Evolutionary conservation across 2,888 invertebrate species (phyloP).

Genomic region (Plebejus argus): DNA sequence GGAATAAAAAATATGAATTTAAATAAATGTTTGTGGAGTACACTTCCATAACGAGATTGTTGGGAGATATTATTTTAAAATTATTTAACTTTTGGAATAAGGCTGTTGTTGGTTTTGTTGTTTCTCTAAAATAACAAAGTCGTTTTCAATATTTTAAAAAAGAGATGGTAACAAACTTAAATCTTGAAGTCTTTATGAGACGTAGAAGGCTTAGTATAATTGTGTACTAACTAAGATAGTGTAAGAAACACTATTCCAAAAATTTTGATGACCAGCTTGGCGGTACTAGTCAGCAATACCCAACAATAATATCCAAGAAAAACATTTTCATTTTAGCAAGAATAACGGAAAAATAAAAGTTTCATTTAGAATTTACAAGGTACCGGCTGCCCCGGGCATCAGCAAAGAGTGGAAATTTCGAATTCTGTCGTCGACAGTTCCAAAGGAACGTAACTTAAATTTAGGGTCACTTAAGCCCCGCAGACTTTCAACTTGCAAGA

Average conservation of each 20-base stretch:
- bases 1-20: background rate
- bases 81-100: background rate
- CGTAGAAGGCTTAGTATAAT: background rate
- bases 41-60: background rate
- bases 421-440: constrained; percentile 42
- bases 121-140: background rate
- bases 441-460: constrained; percentile 41
- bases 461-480: constrained; percentile 39
- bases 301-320: constrained; percentile 30
- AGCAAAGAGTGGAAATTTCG: constrained; percentile 40
- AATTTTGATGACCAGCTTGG: background rate
- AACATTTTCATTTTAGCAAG: constrained; percentile 30
- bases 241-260: background rate
- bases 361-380: constrained; percentile 43
- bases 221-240: background rate
- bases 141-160: background rate
- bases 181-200: background rate
- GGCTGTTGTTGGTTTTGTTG: background rate
- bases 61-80: background rate
- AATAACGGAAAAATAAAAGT: constrained; percentile 41
- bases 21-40: constrained; percentile 4
- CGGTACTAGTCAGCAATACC: background rate
- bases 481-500: constrained; percentile 35
- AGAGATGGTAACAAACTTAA: background rate
- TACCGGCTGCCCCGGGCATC: constrained; percentile 35